Conservation (phyloP, 2,888 invertebrate species). For the Podotricha telesiphe region DNA sequence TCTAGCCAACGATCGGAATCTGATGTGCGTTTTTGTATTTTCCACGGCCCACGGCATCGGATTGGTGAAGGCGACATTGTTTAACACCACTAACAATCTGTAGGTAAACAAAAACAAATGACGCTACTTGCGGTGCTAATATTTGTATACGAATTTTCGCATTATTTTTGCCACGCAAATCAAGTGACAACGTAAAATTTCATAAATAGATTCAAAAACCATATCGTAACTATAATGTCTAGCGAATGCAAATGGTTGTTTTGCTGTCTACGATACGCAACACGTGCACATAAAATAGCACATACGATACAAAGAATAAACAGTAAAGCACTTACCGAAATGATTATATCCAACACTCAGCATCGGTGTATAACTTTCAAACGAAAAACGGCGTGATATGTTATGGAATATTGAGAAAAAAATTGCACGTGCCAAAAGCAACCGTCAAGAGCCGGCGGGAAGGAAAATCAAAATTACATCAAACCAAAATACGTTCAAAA, state of each 20-base stretch:
- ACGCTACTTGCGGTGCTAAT: constrained; percentile 54
- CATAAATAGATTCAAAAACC: constrained; percentile 51
- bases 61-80: constrained; percentile 78
- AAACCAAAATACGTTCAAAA: constrained; percentile 44
- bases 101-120: constrained; percentile 82
- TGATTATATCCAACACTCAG: constrained; percentile 69
- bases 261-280: constrained; percentile 74
- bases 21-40: constrained; percentile 76
- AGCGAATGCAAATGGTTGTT: constrained; percentile 79
- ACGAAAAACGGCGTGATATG: constrained; percentile 29
- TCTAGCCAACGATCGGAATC: constrained; percentile 90
- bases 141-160: constrained; percentile 18
- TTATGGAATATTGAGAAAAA: constrained; percentile 57
- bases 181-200: constrained; percentile 17
- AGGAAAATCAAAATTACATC: constrained; percentile 67
- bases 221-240: constrained; percentile 77
- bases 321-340: constrained; percentile 69
- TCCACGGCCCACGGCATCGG: constrained; percentile 78
- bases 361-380: constrained; percentile 68
- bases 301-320: constrained; percentile 53
- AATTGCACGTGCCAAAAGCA: constrained; percentile 81
- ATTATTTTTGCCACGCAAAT: constrained; percentile 15
- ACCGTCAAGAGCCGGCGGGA: constrained; percentile 80
- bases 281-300: constrained; percentile 72
- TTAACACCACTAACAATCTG: constrained; percentile 71